phyloP scores from a whole-genome alignment of 2,113 vertebrate species.

The Sphyrna mokarran region DNA sequence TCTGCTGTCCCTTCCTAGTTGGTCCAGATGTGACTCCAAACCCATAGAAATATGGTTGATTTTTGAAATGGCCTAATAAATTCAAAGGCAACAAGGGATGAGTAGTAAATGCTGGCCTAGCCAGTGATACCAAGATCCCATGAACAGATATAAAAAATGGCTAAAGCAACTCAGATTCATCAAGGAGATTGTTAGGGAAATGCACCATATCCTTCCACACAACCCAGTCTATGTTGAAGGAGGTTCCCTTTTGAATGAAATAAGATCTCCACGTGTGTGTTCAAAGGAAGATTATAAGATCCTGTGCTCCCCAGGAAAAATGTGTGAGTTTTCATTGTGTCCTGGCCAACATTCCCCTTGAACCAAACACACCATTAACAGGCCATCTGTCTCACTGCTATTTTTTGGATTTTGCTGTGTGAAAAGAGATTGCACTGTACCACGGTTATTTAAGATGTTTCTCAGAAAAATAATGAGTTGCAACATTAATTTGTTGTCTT shows the following conservation, averaged over 20 bases:
- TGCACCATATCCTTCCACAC: not conserved
- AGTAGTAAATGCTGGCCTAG: too few species aligned
- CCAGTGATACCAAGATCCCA: too few species aligned
- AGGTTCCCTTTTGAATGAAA: not conserved
- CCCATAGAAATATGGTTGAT: too few species aligned
- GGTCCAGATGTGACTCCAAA: too few species aligned
- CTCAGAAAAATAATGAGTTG: not conserved
- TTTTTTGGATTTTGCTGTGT: not conserved
- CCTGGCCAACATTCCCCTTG: not conserved
- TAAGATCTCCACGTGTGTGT: not conserved
- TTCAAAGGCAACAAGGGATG: too few species aligned
- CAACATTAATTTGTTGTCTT: not conserved
- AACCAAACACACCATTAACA: not conserved
- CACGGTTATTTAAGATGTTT: not conserved
- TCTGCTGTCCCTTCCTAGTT: too few species aligned
- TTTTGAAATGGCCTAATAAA: too few species aligned
- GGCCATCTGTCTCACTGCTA: not conserved
- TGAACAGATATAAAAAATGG: too few species aligned
- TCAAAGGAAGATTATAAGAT: too few species aligned
- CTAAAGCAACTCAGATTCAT: not conserved
- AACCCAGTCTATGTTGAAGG: not conserved
- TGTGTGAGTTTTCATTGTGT: not conserved
- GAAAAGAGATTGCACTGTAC: not conserved
- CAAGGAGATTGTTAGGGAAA: not conserved
- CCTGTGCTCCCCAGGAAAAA: not conserved